Evolutionary conservation across 2,888 invertebrate species (phyloP).

Genomic region (Diarsia mendica): DNA sequence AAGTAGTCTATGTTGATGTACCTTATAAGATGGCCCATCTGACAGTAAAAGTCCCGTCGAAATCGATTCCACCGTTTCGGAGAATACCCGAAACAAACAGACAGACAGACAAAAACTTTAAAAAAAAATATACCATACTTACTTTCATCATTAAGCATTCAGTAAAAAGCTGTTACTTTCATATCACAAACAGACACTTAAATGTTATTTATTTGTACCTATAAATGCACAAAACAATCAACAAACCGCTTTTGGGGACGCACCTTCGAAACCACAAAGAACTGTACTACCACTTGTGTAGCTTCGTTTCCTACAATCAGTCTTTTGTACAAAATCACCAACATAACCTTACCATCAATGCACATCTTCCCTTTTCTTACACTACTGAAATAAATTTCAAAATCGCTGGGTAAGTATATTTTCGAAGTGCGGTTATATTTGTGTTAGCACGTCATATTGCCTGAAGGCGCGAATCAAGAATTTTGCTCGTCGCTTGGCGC

Average conservation of each 20-base stretch:
- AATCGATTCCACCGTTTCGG: too few species aligned
- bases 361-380: slow-evolving; percentile 5
- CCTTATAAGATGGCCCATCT: too few species aligned
- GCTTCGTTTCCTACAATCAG: slow-evolving; percentile 77
- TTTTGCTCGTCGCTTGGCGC: slow-evolving; percentile 74
- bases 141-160: too few species aligned
- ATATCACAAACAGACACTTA: too few species aligned
- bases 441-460: slow-evolving; percentile 68
- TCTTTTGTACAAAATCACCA: slow-evolving; percentile 71
- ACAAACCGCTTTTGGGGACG: slow-evolving; percentile 63
- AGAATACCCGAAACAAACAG: too few species aligned
- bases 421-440: slow-evolving; percentile 23
- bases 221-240: slow-evolving; percentile 60
- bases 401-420: slow-evolving; percentile 5
- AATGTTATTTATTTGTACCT: too few species aligned
- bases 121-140: too few species aligned
- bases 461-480: slow-evolving; percentile 77
- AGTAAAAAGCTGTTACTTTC: too few species aligned
- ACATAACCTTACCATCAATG: slow-evolving; percentile 17
- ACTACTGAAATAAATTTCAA: slow-evolving; percentile 8
- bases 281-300: slow-evolving; percentile 61
- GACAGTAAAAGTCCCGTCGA: too few species aligned
- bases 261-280: slow-evolving; percentile 66
- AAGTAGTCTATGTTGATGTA: too few species aligned
- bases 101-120: too few species aligned